phyloP scores from a whole-genome alignment of 2,888 invertebrate genomes.

The Encarsia formosa region DNA sequence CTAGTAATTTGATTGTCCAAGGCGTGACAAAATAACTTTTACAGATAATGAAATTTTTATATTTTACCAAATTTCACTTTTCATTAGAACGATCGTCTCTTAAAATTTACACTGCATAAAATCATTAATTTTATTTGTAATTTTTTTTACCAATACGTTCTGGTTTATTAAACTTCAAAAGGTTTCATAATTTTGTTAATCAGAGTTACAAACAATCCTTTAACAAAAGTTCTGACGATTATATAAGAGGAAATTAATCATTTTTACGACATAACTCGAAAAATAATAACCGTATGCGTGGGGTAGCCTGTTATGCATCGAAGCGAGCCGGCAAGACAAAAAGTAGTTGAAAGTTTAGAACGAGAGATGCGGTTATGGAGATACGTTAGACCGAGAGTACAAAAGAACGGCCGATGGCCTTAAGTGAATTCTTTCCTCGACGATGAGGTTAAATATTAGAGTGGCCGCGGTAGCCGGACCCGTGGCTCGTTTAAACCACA shows the following conservation, averaged over 20 bases:
- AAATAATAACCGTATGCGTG: too few species aligned
- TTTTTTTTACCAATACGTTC: too few species aligned
- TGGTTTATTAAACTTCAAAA: too few species aligned
- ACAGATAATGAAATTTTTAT: too few species aligned
- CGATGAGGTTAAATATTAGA: constrained; percentile 47
- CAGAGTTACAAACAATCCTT: neutral
- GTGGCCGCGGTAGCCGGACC: constrained; percentile 11
- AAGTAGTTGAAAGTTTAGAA: constrained; percentile 22
- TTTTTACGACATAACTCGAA: too few species aligned
- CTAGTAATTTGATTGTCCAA: too few species aligned
- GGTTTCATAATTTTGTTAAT: neutral
- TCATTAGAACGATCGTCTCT: too few species aligned
- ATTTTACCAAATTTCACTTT: too few species aligned
- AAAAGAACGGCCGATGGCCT: constrained; percentile 25
- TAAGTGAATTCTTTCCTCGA: constrained; percentile 45
- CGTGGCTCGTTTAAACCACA: constrained; percentile 21
- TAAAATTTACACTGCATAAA: too few species aligned
- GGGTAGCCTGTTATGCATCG: neutral
- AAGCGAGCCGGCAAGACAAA: constrained; percentile 1
- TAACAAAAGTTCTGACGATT: neutral
- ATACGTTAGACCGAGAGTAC: constrained; percentile 10
- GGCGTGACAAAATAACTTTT: too few species aligned
- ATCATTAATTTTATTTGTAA: too few species aligned
- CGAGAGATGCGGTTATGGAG: constrained; percentile 8
- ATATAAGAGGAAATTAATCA: neutral